Evolutionary conservation across 2,113 vertebrate genomes (phyloP).

Genomic region (Pluvialis apricaria): DNA sequence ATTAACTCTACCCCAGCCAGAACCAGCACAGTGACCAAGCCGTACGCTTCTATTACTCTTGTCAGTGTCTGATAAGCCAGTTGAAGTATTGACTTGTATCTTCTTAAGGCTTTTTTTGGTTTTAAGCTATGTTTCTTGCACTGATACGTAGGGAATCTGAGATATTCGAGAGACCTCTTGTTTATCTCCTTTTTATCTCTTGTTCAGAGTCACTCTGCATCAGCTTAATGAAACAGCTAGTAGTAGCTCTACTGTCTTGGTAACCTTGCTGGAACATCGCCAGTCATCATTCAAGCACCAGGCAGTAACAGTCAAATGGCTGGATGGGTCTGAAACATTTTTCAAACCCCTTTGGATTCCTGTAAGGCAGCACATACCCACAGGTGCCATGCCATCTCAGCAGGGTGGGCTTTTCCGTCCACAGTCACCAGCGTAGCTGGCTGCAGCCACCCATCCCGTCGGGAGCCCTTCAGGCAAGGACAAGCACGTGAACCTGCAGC

Average conservation of each 20-base stretch:
- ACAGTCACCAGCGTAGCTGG: background rate
- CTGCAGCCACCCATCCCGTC: fast-evolving
- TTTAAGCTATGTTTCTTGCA: background rate
- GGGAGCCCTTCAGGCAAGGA: too few relatives aligned
- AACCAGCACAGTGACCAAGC: background rate
- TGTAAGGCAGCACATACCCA: background rate
- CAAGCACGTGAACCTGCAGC: background rate
- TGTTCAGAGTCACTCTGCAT: background rate
- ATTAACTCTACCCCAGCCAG: background rate
- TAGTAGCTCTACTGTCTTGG: background rate
- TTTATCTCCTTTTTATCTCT: background rate
- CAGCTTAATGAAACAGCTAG: background rate
- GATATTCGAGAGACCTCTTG: background rate
- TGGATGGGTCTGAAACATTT: background rate
- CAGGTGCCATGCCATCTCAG: background rate
- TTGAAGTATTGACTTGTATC: background rate
- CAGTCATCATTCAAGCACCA: background rate
- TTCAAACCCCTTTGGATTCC: background rate
- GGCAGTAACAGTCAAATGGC: background rate
- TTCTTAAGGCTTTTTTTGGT: background rate
- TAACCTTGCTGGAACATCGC: background rate
- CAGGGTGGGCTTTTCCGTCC: background rate
- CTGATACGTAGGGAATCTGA: background rate
- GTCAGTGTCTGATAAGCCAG: background rate
- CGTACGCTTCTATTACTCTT: background rate